These are phyloP conservation scores for Scatophagus argus DNA, from an alignment of 2,113 vertebrate species.

Conservation along the genomic window DNA sequence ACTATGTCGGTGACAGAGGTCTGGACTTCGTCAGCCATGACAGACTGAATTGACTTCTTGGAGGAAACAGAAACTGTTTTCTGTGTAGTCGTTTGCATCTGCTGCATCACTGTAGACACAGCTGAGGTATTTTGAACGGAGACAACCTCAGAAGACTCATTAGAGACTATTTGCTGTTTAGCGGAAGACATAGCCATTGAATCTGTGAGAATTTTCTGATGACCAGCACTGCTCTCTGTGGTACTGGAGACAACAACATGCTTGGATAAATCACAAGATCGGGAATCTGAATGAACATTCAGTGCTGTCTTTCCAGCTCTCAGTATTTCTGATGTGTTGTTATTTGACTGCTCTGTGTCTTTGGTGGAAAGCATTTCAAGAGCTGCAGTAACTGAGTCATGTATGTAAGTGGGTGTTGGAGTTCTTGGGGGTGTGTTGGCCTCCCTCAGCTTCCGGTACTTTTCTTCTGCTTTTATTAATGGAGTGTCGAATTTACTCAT, in stretches of 20 bases:
- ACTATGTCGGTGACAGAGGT: conserved; percentile 48
- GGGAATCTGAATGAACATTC: conserved; percentile 57
- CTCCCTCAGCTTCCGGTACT: conserved; percentile 85
- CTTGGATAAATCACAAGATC: conserved; percentile 64
- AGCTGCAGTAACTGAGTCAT: conserved; percentile 73
- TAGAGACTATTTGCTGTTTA: conserved; percentile 73
- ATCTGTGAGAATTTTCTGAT: conserved; percentile 64
- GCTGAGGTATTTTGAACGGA: conserved; percentile 77
- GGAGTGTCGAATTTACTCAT: conserved; percentile 90
- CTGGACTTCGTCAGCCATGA: conserved; percentile 52
- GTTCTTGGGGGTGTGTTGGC: conserved; percentile 78
- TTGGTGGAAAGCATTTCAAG: conserved; percentile 75
- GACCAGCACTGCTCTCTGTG: conserved; percentile 52
- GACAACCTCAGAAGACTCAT: conserved; percentile 71
- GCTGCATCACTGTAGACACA: conserved; percentile 72
- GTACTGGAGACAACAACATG: conserved; percentile 50
- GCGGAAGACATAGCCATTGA: conserved; percentile 59
- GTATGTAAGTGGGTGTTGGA: conserved; percentile 69
- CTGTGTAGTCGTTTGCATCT: conserved; percentile 69
- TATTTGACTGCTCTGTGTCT: conserved; percentile 60
- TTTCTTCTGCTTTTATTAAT: conserved; percentile 92
- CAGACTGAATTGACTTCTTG: conserved; percentile 51
- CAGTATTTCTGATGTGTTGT: conserved; percentile 55
- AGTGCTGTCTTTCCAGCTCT: conserved; percentile 57
- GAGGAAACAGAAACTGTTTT: conserved; percentile 73